Evolutionary conservation across 2,113 vertebrate genomes (phyloP).

Genomic region (Zosterops lateralis): DNA sequence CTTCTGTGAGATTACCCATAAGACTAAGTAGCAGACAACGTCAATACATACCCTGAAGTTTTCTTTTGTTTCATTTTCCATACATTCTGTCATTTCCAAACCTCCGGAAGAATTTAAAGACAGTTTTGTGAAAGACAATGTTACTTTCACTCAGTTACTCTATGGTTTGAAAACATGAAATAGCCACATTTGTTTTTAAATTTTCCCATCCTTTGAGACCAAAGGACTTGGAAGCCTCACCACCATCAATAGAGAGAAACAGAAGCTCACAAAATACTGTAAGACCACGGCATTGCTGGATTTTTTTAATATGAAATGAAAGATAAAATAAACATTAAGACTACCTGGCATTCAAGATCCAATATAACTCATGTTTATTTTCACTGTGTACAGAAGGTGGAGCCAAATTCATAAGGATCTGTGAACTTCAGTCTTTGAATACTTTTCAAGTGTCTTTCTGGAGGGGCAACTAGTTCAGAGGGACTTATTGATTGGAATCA

Average conservation of each 20-base stretch:
- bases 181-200: background rate
- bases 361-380: slow-evolving; percentile 58
- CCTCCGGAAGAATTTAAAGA: background rate
- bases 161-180: background rate
- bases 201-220: background rate
- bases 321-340: background rate
- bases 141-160: background rate
- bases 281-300: background rate
- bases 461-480: background rate
- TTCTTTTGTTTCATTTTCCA: background rate
- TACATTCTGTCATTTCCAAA: background rate
- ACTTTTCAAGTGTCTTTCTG: background rate
- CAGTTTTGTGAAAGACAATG: background rate
- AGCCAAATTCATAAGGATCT: slow-evolving; percentile 76
- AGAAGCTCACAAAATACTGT: background rate
- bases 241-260: background rate
- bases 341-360: background rate
- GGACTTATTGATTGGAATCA: background rate
- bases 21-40: background rate
- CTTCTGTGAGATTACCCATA: background rate
- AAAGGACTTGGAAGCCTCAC: background rate
- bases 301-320: background rate
- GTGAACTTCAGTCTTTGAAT: background rate
- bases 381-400: slow-evolving; percentile 77
- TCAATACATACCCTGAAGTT: background rate